Conservation (phyloP, 2,113 vertebrate species). For the Amphiprion percula region DNA sequence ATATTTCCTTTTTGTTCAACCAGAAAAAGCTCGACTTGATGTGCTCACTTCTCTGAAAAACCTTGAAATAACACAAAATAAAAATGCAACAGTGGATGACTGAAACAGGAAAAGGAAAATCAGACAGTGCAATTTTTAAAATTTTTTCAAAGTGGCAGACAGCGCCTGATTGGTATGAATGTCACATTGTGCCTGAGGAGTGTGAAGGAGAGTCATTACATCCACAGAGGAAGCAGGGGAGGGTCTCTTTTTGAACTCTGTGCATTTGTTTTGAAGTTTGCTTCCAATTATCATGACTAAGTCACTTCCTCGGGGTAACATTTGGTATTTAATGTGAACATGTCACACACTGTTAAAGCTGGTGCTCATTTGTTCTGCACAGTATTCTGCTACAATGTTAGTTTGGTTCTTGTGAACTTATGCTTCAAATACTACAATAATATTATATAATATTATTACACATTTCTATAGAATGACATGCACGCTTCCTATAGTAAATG, state of each 20-base stretch:
- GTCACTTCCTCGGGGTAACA: constrained; percentile 71
- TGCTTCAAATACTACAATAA: background rate
- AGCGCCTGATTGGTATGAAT: constrained; percentile 58
- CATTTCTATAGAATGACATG: constrained; percentile 6
- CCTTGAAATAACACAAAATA: constrained; percentile 2
- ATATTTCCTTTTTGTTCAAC: background rate
- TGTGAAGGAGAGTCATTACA: constrained; percentile 63
- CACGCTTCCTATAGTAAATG: background rate
- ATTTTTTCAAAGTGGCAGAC: background rate
- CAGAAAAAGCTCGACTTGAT: background rate
- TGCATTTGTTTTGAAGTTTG: constrained; percentile 79
- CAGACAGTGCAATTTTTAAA: background rate
- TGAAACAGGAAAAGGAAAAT: background rate
- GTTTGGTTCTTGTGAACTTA: background rate
- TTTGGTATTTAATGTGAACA: constrained; percentile 74
- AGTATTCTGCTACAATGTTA: background rate
- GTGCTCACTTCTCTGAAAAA: background rate
- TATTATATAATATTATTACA: background rate
- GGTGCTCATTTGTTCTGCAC: constrained; percentile 52
- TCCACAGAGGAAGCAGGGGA: constrained; percentile 69
- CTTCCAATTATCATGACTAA: constrained; percentile 74
- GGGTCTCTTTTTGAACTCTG: constrained; percentile 63
- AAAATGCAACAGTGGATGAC: background rate
- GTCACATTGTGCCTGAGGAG: constrained; percentile 65
- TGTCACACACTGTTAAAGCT: constrained; percentile 67